These are phyloP conservation scores for Muscidifurax raptorellus DNA, from an alignment of 1,140 invertebrate species.

Conservation along the genomic window DNA sequence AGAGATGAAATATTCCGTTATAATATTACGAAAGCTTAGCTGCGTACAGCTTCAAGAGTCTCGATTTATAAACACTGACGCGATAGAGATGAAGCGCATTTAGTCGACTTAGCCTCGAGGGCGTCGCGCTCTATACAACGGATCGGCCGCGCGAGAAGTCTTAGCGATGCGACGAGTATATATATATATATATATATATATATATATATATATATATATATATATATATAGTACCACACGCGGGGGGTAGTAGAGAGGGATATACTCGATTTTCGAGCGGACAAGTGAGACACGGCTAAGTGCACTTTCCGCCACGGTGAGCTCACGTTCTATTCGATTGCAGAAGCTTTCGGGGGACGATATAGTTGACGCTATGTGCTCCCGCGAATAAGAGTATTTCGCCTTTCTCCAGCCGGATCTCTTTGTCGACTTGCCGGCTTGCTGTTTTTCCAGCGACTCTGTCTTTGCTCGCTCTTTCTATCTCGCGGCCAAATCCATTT, in stretches of 20 bases:
- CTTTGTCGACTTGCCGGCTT: neutral
- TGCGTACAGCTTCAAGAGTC: too few species aligned
- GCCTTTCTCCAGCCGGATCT: neutral
- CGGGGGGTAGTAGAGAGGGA: neutral
- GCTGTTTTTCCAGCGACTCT: neutral
- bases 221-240: too few species aligned
- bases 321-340: constrained; percentile 66
- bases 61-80: too few species aligned
- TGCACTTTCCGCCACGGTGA: constrained; percentile 57
- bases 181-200: too few species aligned
- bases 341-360: constrained; percentile 20
- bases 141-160: neutral
- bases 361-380: too few species aligned
- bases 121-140: neutral
- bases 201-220: too few species aligned
- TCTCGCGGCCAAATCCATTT: neutral
- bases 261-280: constrained; percentile 42
- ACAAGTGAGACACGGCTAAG: constrained; percentile 64
- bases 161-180: too few species aligned
- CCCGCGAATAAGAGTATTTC: neutral
- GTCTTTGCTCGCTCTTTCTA: neutral
- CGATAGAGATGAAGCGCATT: neutral
- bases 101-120: neutral
- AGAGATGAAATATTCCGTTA: too few species aligned
- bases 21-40: too few species aligned